phyloP scores from a whole-genome alignment of 1,140 invertebrate species.

The Sarcophaga peregrina region DNA sequence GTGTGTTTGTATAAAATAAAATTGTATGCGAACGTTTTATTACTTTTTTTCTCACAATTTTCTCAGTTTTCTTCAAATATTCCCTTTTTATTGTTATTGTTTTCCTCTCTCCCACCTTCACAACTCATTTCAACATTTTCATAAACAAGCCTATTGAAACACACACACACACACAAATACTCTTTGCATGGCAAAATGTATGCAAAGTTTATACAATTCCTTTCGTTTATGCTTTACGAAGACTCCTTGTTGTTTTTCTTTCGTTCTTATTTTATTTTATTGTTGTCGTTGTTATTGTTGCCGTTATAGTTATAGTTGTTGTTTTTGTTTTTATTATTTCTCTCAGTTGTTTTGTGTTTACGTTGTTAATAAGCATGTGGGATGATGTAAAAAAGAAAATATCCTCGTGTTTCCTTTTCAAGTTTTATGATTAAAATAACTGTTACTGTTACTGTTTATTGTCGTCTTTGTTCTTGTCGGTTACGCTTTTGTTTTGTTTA shows the following conservation, averaged over 20 bases:
- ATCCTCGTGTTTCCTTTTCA: slow-evolving; percentile 17
- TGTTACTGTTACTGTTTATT: slow-evolving; percentile 16
- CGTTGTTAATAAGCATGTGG: not conserved
- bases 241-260: not conserved
- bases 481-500: slow-evolving; percentile 18
- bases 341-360: not conserved
- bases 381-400: not conserved
- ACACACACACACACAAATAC: not conserved
- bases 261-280: not conserved
- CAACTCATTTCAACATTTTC: too few relatives aligned
- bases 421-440: not conserved
- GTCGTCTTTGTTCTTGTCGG: not conserved
- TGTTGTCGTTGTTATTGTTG: not conserved
- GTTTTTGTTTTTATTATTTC: not conserved
- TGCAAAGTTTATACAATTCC: not conserved
- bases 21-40: slow-evolving; percentile 33
- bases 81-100: slow-evolving; percentile 26
- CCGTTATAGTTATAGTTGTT: not conserved
- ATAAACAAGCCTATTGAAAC: too few relatives aligned
- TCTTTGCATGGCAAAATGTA: not conserved
- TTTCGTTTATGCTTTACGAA: not conserved
- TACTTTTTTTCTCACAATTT: slow-evolving; percentile 40
- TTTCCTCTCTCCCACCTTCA: too few relatives aligned
- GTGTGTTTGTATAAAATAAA: too few relatives aligned
- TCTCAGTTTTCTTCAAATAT: slow-evolving; percentile 31